phyloP scores from a whole-genome alignment of 2,797 vertebrate genomes.

The Hippoglossus hippoglossus region DNA sequence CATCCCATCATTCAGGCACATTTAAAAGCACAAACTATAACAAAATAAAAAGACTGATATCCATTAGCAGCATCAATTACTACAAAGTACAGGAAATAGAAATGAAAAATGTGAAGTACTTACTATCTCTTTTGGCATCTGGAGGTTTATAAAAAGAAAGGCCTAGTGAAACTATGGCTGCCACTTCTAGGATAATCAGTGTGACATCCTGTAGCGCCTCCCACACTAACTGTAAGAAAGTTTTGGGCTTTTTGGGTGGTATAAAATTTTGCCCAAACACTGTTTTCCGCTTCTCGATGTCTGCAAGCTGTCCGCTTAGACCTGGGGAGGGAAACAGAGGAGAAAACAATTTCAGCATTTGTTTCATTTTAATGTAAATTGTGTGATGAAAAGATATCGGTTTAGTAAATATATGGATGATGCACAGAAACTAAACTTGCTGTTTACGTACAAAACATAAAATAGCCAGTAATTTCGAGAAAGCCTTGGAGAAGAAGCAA shows the following conservation, averaged over 20 bases:
- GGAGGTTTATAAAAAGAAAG: constrained; percentile 99
- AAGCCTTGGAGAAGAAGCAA: too few relatives aligned
- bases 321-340: constrained; percentile 78
- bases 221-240: constrained; percentile 99
- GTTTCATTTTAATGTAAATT: too few relatives aligned
- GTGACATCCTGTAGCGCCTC: constrained; percentile 99
- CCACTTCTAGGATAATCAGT: constrained; percentile 99
- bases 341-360: constrained; percentile 8
- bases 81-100: neutral
- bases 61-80: neutral
- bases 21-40: neutral
- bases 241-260: constrained; percentile 99
- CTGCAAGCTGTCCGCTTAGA: constrained; percentile 95
- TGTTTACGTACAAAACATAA: too few relatives aligned
- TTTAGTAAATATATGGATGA: too few relatives aligned
- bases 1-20: neutral
- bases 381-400: too few relatives aligned
- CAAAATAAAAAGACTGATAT: neutral
- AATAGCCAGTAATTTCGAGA: too few relatives aligned
- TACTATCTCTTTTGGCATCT: constrained; percentile 90
- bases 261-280: constrained; percentile 97
- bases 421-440: too few relatives aligned
- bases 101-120: constrained; percentile 74
- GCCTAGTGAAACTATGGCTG: constrained; percentile 99
- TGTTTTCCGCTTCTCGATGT: constrained; percentile 97